Base-by-base conservation (phyloP, 2,888 invertebrate genomes). In the Orchestes rusci region DNA sequence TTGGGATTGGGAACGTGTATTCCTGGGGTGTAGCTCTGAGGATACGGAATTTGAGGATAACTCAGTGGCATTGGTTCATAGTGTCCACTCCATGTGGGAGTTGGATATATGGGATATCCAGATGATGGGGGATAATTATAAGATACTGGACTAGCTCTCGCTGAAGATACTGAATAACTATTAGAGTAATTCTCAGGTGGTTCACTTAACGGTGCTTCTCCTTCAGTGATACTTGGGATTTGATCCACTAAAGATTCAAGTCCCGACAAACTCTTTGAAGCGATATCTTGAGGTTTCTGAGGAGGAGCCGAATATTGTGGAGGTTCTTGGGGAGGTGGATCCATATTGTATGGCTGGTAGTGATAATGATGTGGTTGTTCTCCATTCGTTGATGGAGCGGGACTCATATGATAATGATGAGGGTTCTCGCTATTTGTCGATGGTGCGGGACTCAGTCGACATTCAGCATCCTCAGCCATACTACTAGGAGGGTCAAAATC, bases 201-300 rank as follows among this genome's bases (percentile, higher is more conserved):
- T 56, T 68, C 65, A 56, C 61, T 57, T 45, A 66, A 49, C 15
- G 62, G 59, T 20, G 65, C 56, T 31, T 77, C 79, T 4, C 82
- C 82, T 58, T 89, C 88, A 43, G 84, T 81, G 67, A 89, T 85
- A 59, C 86, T 84, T 38, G 90, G 91, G 68, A 91, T 91, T 74
- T 91, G 91, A 71, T 91, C 90, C 52, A 91, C 90, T 35, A 91
- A 73, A 30, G 89, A 90, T 68, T 91, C 90, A 34, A 91, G 73
- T 15, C 90, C 91, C 13, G 89, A 89, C 35, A 88, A 72, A 57
- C 86, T 87, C 66, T 89, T 89, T 18, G 86, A 82, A n/a, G 88
- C 80, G 23, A 88, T 84, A 69, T 88, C 88, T 61, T 83, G 82
- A 70, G 75, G 58, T 61, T 71, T 52, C 15, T 42, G 42, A 13